phyloP scores from a whole-genome alignment of 2,113 vertebrate genomes.

The Daphoenositta chrysoptera region DNA sequence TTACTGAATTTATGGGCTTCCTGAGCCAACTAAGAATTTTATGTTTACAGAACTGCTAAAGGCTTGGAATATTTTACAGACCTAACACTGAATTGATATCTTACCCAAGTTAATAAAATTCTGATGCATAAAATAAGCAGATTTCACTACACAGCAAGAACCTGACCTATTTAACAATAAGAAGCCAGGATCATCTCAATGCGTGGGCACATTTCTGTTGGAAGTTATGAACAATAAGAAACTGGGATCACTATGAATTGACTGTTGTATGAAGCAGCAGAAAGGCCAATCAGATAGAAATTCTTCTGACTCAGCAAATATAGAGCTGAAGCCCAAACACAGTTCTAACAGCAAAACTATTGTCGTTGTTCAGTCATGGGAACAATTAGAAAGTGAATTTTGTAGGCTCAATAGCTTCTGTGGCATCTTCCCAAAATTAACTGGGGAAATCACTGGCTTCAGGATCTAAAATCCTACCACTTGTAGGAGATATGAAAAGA shows the following conservation, averaged over 20 bases:
- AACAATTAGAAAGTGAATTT: neutral
- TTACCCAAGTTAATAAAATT: neutral
- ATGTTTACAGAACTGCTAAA: slow-evolving; percentile 22
- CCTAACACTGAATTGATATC: neutral
- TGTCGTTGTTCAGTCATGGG: neutral
- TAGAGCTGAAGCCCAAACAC: neutral
- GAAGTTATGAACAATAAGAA: neutral
- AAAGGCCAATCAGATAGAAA: neutral
- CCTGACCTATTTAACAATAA: neutral
- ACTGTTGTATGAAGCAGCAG: neutral
- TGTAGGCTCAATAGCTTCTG: neutral
- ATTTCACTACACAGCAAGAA: neutral
- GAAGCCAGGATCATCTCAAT: neutral
- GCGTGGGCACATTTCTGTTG: neutral
- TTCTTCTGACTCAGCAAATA: neutral
- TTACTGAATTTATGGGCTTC: slow-evolving; percentile 7
- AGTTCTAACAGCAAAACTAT: neutral
- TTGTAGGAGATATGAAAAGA: neutral
- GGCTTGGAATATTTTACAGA: neutral
- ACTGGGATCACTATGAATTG: neutral
- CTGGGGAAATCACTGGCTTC: neutral
- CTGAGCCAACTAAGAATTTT: neutral
- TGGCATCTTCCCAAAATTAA: neutral
- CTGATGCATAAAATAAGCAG: neutral
- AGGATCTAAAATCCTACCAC: neutral